Evolutionary conservation across 2,113 vertebrate species (phyloP).

Genomic region (Gasterosteus aculeatus): DNA sequence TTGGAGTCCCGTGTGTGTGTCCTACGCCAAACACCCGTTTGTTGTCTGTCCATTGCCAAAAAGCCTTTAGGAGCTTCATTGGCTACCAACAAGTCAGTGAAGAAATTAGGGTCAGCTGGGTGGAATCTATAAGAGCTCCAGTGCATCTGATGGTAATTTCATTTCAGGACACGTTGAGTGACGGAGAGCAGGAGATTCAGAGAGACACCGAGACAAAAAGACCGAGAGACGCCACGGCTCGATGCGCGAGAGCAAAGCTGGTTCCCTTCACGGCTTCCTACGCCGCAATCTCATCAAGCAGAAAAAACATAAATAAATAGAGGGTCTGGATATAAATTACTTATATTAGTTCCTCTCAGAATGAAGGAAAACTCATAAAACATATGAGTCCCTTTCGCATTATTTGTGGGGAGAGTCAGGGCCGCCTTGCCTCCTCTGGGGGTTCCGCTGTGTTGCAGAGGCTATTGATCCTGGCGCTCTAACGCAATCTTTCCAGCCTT

Average conservation of each 20-base stretch:
- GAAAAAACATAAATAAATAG: constrained; percentile 49
- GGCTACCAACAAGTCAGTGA: constrained; percentile 6
- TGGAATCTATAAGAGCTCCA: constrained; percentile 3
- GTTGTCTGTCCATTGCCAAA: constrained; percentile 25
- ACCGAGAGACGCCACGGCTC: not conserved
- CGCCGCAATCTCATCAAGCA: constrained; percentile 14
- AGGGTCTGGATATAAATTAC: not conserved
- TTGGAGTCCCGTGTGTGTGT: constrained; percentile 15
- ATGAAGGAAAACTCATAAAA: constrained; percentile 44
- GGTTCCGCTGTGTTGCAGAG: constrained; percentile 19
- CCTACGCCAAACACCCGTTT: constrained; percentile 19
- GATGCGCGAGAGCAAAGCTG: not conserved
- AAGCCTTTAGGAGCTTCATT: constrained; percentile 13
- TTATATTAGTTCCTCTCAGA: not conserved
- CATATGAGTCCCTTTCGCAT: constrained; percentile 34
- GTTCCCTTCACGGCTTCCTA: not conserved
- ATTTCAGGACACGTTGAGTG: constrained; percentile 9
- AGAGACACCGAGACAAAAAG: not conserved
- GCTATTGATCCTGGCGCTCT: constrained; percentile 48
- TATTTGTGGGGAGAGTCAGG: constrained; percentile 35
- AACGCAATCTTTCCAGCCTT: constrained; percentile 44
- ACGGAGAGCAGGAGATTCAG: not conserved
- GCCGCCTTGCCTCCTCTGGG: constrained; percentile 24
- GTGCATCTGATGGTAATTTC: constrained; percentile 14
- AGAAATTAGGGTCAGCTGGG: constrained; percentile 28